Percentiles rank a stretch among this genome's conserved stretches.
Conservation (phyloP, 2,113 vertebrate species). For the Scophthalmus maximus region DNA sequence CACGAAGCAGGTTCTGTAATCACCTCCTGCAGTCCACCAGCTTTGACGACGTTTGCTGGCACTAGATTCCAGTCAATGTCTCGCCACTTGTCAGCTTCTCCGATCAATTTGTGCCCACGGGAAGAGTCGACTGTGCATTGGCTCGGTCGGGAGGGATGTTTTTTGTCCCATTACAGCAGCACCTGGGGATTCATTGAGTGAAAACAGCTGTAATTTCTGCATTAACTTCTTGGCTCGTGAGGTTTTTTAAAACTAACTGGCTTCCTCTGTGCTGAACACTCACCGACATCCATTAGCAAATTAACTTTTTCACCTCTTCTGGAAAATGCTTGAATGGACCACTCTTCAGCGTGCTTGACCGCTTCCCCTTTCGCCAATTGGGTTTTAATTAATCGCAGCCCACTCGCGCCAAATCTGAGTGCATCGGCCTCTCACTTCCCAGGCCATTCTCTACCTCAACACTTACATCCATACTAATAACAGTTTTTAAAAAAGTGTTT, state of each 20-base stretch:
- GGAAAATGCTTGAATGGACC: constrained; percentile 32
- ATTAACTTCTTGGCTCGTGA: constrained; percentile 13
- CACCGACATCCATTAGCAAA: constrained; percentile 24
- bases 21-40: neutral
- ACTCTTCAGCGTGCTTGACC: constrained; percentile 46
- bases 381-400: constrained; percentile 49
- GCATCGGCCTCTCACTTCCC: no score
- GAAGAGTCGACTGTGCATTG: neutral
- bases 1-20: neutral
- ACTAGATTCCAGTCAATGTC: neutral
- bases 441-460: constrained; percentile 6
- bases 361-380: constrained; percentile 16
- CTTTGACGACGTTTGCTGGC: neutral
- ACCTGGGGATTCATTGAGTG: constrained; percentile 1
- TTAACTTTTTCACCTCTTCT: constrained; percentile 34
- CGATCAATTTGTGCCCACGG: neutral
- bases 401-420: neutral
- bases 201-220: neutral
- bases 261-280: neutral
- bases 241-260: constrained; percentile 11
- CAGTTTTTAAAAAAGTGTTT: no score
- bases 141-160: neutral
- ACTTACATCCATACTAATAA: no score
- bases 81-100: neutral
- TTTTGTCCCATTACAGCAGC: constrained; percentile 1